phyloP scores from a whole-genome alignment of 2,113 vertebrate genomes.

The Chloropsis cyanopogon region DNA sequence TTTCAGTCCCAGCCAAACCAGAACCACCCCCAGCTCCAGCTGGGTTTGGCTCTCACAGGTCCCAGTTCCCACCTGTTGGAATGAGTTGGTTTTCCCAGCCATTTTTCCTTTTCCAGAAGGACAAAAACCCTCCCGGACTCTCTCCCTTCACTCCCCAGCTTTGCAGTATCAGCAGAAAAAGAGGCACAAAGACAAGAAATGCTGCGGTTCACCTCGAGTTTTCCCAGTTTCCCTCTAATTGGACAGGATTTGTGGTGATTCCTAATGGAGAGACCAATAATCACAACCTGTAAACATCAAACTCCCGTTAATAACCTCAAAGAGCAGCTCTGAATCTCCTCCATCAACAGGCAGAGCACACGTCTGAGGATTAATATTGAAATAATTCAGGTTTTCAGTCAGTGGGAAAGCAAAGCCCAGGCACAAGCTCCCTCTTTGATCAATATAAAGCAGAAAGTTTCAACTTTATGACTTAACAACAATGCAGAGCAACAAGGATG shows the following conservation, averaged over 20 bases:
- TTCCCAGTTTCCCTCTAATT: background rate
- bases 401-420: background rate
- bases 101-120: background rate
- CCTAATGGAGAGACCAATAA: background rate
- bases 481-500: background rate
- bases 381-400: background rate
- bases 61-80: background rate
- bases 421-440: background rate
- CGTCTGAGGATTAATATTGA: fast-evolving
- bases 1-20: background rate
- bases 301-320: background rate
- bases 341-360: background rate
- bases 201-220: background rate
- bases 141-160: background rate
- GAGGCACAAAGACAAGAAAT: background rate
- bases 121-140: background rate
- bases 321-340: background rate
- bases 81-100: background rate
- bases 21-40: background rate
- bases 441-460: background rate
- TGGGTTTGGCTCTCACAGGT: background rate
- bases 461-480: background rate
- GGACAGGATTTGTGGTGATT: background rate
- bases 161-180: background rate
- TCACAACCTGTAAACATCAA: background rate